Percentiles rank a stretch among this genome's conserved stretches.
phyloP scores from a whole-genome alignment of 2,888 invertebrate genomes.

The Eulithis prunata region DNA sequence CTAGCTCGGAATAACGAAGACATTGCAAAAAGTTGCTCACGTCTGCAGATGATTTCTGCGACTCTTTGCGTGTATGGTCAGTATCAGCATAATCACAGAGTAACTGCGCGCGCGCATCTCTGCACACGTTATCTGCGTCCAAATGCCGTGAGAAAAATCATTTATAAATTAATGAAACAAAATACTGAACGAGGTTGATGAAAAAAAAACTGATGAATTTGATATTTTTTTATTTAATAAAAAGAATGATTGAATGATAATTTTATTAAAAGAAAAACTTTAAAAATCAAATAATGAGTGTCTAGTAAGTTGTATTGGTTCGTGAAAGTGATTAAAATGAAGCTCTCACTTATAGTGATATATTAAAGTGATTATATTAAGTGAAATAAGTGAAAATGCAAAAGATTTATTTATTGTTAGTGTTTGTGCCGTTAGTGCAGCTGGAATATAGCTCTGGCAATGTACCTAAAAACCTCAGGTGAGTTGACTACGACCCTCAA shows the following conservation, averaged over 20 bases:
- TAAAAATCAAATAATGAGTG: not conserved
- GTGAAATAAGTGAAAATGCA: constrained; percentile 39
- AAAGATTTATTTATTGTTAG: constrained; percentile 41
- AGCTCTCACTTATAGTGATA: not conserved
- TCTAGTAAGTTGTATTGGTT: not conserved
- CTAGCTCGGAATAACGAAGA: constrained; percentile 31
- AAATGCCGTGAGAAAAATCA: not conserved
- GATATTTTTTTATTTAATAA: not conserved
- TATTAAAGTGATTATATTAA: not conserved
- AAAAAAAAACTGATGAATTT: not conserved
- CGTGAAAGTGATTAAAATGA: not conserved
- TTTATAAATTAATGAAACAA: too few relatives aligned
- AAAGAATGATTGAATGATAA: not conserved
- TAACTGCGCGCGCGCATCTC: constrained; percentile 52
- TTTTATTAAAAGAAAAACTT: not conserved
- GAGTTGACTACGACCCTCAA: not conserved
- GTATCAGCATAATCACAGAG: constrained; percentile 33
- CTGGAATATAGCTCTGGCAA: constrained; percentile 29
- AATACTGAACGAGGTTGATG: not conserved
- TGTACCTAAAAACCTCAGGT: constrained; percentile 28
- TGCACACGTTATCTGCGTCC: constrained; percentile 26
- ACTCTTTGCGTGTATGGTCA: constrained; percentile 48
- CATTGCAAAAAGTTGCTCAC: constrained; percentile 50
- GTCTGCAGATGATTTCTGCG: constrained; percentile 48
- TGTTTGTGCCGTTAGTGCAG: constrained; percentile 37